phyloP scores from a whole-genome alignment of 2,797 vertebrate genomes.

The Halcyon chelicuti region DNA sequence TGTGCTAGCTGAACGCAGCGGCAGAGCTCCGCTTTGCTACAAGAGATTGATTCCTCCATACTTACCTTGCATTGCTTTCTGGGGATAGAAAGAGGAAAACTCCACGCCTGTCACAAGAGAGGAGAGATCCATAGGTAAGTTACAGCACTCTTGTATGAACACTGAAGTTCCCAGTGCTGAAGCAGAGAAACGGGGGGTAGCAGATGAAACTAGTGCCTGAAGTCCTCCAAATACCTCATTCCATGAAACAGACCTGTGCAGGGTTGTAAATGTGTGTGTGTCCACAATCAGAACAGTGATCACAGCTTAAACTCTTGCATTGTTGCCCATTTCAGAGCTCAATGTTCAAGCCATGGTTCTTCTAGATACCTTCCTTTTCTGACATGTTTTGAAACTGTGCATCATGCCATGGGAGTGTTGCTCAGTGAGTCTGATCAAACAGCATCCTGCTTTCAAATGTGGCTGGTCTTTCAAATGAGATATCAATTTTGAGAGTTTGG shows the following conservation, averaged over 20 bases:
- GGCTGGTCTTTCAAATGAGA: neutral
- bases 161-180: neutral
- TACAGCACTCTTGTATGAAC: neutral
- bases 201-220: rapidly evolving
- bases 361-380: neutral
- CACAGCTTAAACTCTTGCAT: neutral
- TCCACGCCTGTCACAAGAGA: neutral
- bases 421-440: rapidly evolving
- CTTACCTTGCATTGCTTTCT: neutral
- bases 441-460: neutral
- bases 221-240: neutral
- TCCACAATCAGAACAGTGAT: neutral
- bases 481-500: neutral
- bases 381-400: neutral
- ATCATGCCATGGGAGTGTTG: rapidly evolving
- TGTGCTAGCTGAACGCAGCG: neutral
- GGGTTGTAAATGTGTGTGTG: neutral
- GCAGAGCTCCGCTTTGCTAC: neutral
- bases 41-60: neutral
- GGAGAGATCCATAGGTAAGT: neutral
- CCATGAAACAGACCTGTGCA: neutral
- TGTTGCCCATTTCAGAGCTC: neutral
- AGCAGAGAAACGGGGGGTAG: neutral
- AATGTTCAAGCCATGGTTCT: neutral
- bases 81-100: neutral